These are phyloP conservation scores for Caprella mutica DNA, from an alignment of 2,888 invertebrate species.

Conservation along the genomic window DNA sequence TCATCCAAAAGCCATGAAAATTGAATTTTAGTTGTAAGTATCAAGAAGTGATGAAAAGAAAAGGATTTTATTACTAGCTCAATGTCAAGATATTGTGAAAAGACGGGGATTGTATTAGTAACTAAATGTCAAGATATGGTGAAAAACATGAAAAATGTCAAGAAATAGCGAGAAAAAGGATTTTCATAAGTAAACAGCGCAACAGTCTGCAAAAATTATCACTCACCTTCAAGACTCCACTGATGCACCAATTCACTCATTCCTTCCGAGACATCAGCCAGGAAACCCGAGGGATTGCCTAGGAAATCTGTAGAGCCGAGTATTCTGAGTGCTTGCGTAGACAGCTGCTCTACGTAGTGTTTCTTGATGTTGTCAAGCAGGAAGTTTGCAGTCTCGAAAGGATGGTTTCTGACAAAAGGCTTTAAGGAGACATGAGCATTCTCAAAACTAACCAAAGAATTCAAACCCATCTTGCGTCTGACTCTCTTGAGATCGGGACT, in stretches of 20 bases:
- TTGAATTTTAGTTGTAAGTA: too few species aligned
- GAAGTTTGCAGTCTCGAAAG: slow-evolving; percentile 80
- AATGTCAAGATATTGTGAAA: too few species aligned
- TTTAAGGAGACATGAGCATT: slow-evolving; percentile 88
- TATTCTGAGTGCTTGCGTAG: slow-evolving; percentile 90
- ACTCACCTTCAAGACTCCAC: slow-evolving; percentile 47
- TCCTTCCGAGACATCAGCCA: slow-evolving; percentile 91
- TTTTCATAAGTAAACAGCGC: too few species aligned
- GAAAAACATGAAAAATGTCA: too few species aligned
- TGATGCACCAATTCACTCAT: slow-evolving; percentile 82
- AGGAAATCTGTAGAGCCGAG: slow-evolving; percentile 93
- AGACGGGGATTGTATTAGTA: too few species aligned
- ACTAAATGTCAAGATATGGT: too few species aligned
- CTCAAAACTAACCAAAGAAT: slow-evolving; percentile 79
- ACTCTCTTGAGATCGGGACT: slow-evolving; percentile 61
- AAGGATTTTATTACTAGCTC: too few species aligned
- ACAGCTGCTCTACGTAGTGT: slow-evolving; percentile 79
- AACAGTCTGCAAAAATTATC: too few species aligned
- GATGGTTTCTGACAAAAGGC: slow-evolving; percentile 72
- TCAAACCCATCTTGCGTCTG: slow-evolving; percentile 74
- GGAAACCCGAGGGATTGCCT: slow-evolving; percentile 90
- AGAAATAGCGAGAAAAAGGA: too few species aligned
- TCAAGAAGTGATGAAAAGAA: too few species aligned
- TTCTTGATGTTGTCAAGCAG: slow-evolving; percentile 66
- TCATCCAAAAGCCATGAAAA: too few species aligned